These are phyloP conservation scores for Motacilla alba DNA, from an alignment of 2,113 vertebrate species.

Conservation along the genomic window DNA sequence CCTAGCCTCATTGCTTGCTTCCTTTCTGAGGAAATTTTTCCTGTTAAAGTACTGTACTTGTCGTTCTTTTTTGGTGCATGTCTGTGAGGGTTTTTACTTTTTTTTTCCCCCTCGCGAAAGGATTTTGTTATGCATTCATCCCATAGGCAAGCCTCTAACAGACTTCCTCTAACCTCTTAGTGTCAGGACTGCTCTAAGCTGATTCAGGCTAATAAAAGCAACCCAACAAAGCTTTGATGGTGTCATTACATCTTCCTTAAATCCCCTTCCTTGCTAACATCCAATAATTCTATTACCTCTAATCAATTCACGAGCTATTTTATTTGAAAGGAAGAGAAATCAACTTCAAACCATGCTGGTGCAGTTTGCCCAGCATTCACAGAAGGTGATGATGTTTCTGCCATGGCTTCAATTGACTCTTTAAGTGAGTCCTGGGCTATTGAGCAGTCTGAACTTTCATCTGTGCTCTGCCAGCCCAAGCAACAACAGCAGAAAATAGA, in stretches of 20 bases:
- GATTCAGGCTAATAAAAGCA: slow-evolving; percentile 70
- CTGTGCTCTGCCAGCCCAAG: neutral
- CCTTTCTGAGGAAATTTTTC: slow-evolving; percentile 75
- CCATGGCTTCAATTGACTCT: slow-evolving; percentile 24
- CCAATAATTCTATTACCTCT: slow-evolving; percentile 50
- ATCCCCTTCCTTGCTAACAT: slow-evolving; percentile 59
- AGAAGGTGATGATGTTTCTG: neutral
- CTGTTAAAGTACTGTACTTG: slow-evolving; percentile 68
- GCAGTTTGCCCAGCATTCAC: neutral
- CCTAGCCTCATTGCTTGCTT: slow-evolving; percentile 76
- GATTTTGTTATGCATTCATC: slow-evolving; percentile 70
- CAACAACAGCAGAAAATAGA: neutral
- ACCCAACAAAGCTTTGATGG: slow-evolving; percentile 71
- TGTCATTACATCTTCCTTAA: slow-evolving; percentile 63
- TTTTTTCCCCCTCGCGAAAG: neutral
- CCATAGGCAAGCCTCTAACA: slow-evolving; percentile 66
- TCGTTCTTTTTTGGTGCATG: slow-evolving; percentile 41
- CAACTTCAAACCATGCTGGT: neutral
- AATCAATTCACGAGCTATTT: slow-evolving; percentile 60
- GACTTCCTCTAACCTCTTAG: slow-evolving; percentile 66
- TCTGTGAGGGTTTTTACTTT: neutral
- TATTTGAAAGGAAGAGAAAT: slow-evolving; percentile 44
- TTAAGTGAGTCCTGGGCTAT: neutral
- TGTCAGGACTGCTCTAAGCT: slow-evolving; percentile 60
- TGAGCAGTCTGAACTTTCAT: neutral